Evolutionary conservation across 2,888 invertebrate species (phyloP).

Genomic region (Lasioglossum malachurum): DNA sequence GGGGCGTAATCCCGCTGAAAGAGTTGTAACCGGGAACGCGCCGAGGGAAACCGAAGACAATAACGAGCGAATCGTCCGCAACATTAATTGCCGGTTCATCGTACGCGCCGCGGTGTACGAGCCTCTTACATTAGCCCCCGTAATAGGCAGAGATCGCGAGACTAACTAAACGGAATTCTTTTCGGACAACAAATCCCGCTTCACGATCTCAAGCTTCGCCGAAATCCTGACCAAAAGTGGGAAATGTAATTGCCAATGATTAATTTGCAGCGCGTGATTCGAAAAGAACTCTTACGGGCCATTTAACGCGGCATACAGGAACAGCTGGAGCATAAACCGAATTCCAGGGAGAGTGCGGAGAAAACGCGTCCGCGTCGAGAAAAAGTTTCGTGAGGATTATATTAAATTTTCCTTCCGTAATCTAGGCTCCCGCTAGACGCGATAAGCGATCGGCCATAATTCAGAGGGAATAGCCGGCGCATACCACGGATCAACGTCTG

Average conservation of each 20-base stretch:
- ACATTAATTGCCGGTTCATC: constrained; percentile 23
- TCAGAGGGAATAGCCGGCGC: not conserved
- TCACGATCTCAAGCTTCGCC: too few relatives aligned
- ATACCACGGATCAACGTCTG: constrained; percentile 2
- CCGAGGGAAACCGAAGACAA: not conserved
- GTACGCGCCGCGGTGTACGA: not conserved
- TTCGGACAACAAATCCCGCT: too few relatives aligned
- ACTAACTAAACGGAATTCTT: not conserved
- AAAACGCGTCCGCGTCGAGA: not conserved
- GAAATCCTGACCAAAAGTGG: too few relatives aligned
- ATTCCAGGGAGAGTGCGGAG: not conserved
- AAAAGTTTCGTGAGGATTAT: not conserved
- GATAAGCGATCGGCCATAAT: not conserved
- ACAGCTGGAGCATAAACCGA: not conserved
- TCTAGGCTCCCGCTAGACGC: not conserved
- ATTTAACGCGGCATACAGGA: constrained; percentile 23
- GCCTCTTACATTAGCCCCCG: not conserved
- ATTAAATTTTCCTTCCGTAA: not conserved
- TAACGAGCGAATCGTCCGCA: not conserved
- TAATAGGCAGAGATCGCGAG: not conserved
- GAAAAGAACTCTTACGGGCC: constrained; percentile 12
- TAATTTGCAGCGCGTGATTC: not conserved
- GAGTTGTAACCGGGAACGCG: not conserved
- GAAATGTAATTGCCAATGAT: too few relatives aligned
- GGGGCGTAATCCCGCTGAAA: not conserved